Evolutionary conservation across 1,140 invertebrate genomes (phyloP), one percentile per base, ranked within the genome.

Genomic region (Prorops nasuta): DNA sequence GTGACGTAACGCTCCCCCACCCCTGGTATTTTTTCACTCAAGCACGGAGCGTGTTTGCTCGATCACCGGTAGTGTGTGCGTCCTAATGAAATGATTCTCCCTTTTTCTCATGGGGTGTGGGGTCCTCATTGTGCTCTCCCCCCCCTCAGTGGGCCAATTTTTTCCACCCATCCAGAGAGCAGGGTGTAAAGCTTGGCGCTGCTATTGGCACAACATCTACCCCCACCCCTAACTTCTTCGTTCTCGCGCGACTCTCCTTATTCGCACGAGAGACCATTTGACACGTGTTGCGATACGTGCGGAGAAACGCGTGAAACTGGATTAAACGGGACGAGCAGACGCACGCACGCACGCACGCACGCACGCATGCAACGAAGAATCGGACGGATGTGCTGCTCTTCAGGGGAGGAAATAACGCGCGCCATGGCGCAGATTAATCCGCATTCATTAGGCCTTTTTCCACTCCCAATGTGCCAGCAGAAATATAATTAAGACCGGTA

Each of bases 51-150:
- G 16, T 41, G 46, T 50, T 50, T 31, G 19, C 41, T 60, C 49
- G 42, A 60, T 46, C 56, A 39, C 22, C 42, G 42, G 40, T 44
- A n/a, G n/a, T n/a, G n/a, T n/a, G n/a, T n/a, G 57, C 47, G 60
- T 49, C 50, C 52, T 71, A 72, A 69, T 71, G 64, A 71, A 74
- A 72, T 73, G 65, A 72, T 71, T 65, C 54, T 54, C 60, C 51
- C 52, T 51, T 39, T 56, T 47, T 49, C 50, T 46, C 36, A 52
- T 48, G 47, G 64, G 67, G 66, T 60, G 49, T 53, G 59, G 66
- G 67, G 18, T 28, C 32, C 41, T 63, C 49, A 70, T 70, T 69
- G 66, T 71, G 49, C 51, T 21, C 38, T 35, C 56, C 60, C 59
- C n/a, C 58, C 55, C 49, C 41, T 39, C 20, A 44, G 32, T 21